A percentile compares a stretch with the other conserved stretches of the same genome.
These are phyloP conservation scores for Lasioglossum vierecki DNA, from an alignment of 2,888 invertebrate species.

Conservation along the genomic window DNA sequence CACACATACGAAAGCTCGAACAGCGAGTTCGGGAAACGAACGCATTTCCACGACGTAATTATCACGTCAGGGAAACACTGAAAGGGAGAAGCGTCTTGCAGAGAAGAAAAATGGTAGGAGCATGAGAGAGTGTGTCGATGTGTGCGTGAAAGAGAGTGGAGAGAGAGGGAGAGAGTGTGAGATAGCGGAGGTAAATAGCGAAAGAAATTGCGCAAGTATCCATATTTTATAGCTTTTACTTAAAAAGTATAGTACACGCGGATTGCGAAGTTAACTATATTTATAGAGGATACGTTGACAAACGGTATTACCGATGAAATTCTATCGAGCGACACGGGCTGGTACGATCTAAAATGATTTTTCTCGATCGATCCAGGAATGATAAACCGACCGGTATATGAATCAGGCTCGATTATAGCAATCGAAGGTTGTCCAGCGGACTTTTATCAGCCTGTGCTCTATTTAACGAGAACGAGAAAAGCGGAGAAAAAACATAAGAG, in stretches of 20 bases:
- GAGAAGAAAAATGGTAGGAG: constrained; percentile 2
- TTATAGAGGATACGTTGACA: constrained; percentile 81
- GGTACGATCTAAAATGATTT: constrained; percentile 10
- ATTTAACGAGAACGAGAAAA: constrained; percentile 40
- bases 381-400: background rate
- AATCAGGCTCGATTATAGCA: background rate
- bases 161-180: constrained; percentile 24
- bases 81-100: background rate
- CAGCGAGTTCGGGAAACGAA: background rate
- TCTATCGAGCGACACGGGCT: constrained; percentile 64
- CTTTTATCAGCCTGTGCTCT: constrained; percentile 42
- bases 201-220: constrained; percentile 66
- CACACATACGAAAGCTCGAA: background rate
- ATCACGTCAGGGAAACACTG: background rate
- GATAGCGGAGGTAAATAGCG: constrained; percentile 12
- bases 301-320: constrained; percentile 70
- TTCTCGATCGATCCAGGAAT: background rate
- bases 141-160: background rate
- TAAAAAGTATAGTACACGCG: constrained; percentile 73
- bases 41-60: background rate
- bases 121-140: constrained; percentile 2
- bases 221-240: constrained; percentile 82
- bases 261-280: constrained; percentile 82
- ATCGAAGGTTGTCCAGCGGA: background rate
- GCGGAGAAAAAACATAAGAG: constrained; percentile 40